Conservation (phyloP, 2,113 vertebrate species). For the Mixornis gularis region DNA sequence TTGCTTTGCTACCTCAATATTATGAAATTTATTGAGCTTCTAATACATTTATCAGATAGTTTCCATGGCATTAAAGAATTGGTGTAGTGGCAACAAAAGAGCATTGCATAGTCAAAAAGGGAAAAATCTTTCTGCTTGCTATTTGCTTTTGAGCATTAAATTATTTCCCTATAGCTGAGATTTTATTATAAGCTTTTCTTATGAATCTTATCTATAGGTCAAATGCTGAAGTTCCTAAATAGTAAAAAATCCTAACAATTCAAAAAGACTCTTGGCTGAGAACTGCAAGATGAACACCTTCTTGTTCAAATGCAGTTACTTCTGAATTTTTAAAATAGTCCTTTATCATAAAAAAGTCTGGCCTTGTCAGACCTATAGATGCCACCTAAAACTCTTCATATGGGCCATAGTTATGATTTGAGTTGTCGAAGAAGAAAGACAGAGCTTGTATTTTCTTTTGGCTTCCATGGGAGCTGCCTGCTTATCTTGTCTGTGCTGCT, state of each 20-base stretch:
- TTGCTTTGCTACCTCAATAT: conserved; percentile 30
- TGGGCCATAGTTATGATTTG: neutral
- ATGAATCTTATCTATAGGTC: neutral
- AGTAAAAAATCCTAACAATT: neutral
- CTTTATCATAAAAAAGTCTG: neutral
- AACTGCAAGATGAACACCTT: neutral
- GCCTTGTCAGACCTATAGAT: neutral
- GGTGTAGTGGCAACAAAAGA: conserved; percentile 37
- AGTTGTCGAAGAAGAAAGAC: neutral
- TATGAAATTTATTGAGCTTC: conserved; percentile 36
- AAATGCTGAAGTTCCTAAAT: neutral
- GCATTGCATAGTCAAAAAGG: neutral
- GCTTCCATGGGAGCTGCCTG: neutral
- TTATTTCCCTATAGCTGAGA: neutral
- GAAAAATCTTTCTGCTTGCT: neutral
- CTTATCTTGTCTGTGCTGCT: neutral
- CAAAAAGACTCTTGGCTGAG: neutral
- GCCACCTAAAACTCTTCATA: neutral
- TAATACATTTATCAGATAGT: conserved; percentile 50
- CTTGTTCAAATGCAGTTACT: neutral
- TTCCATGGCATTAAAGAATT: conserved; percentile 44
- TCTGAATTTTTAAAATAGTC: neutral
- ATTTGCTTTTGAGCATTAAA: conserved; percentile 10
- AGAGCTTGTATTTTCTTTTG: neutral
- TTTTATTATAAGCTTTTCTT: conserved; percentile 1